These are phyloP conservation scores for Amphiprion percula DNA, from an alignment of 2,113 vertebrate genomes.

Conservation along the genomic window DNA sequence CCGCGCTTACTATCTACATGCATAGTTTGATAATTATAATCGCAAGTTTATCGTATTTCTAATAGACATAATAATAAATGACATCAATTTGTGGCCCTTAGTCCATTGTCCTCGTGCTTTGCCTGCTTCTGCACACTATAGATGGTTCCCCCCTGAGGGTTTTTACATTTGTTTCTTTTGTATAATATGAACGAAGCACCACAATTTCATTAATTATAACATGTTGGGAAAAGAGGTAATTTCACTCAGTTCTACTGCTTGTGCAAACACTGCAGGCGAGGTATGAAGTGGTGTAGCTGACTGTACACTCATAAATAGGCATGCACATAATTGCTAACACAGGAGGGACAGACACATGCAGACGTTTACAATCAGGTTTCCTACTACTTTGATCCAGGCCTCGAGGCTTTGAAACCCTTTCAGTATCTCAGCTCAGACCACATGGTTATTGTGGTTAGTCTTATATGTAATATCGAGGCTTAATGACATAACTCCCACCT, in stretches of 20 bases:
- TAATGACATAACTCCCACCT: constrained; percentile 79
- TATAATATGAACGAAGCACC: constrained; percentile 74
- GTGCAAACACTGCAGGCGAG: constrained; percentile 75
- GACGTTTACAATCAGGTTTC: constrained; percentile 73
- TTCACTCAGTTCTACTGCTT: constrained; percentile 53
- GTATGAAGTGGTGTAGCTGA: constrained; percentile 30
- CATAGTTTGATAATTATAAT: too few relatives aligned
- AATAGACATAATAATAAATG: too few relatives aligned
- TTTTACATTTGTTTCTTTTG: constrained; percentile 46
- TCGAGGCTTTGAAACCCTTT: constrained; percentile 57
- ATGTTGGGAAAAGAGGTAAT: constrained; percentile 51
- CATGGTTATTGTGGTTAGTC: constrained; percentile 64
- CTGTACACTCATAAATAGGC: constrained; percentile 47
- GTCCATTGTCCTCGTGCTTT: too few relatives aligned
- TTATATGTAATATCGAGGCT: constrained; percentile 69
- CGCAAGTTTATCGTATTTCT: too few relatives aligned
- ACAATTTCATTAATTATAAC: constrained; percentile 72
- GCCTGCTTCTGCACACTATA: background rate
- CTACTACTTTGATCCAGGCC: constrained; percentile 66
- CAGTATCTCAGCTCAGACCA: constrained; percentile 51
- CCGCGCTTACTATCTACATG: too few relatives aligned
- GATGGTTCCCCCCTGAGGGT: background rate
- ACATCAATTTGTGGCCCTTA: too few relatives aligned
- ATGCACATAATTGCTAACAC: constrained; percentile 60
- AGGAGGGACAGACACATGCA: constrained; percentile 64